Evolutionary conservation across 2,113 vertebrate genomes (phyloP).

Genomic region (Toxotes jaculatrix): DNA sequence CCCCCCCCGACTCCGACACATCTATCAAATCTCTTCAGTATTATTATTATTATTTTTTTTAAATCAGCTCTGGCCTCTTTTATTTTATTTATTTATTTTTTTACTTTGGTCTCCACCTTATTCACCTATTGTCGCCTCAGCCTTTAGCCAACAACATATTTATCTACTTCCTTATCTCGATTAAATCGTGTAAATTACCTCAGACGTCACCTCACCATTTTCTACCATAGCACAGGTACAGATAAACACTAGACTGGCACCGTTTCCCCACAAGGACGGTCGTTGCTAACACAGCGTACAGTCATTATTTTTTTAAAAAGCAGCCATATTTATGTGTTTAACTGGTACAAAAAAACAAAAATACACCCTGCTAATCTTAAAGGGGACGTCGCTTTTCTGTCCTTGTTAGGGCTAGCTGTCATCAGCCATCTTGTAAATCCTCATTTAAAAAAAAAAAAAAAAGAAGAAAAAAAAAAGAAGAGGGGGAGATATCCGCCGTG

Average conservation of each 20-base stretch:
- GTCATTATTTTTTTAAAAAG: conserved; percentile 39
- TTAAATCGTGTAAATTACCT: conserved; percentile 71
- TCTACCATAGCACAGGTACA: conserved; percentile 63
- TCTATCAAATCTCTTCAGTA: conserved; percentile 65
- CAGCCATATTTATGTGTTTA: conserved; percentile 47
- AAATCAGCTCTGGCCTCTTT: not conserved
- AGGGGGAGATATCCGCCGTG: conserved; percentile 69
- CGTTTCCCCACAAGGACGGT: conserved; percentile 18
- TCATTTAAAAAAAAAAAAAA: conserved; percentile 63
- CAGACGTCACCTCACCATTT: conserved; percentile 82
- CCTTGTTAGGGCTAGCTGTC: conserved; percentile 84
- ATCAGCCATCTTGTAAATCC: conserved; percentile 88
- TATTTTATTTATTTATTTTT: not conserved
- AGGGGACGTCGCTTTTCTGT: conserved; percentile 84
- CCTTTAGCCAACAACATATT: conserved; percentile 71
- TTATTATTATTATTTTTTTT: conserved; percentile 6
- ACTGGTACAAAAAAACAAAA: conserved; percentile 48
- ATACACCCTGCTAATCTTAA: conserved; percentile 81
- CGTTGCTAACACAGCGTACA: not conserved
- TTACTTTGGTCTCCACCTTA: conserved; percentile 29
- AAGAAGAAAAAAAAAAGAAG: conserved; percentile 1
- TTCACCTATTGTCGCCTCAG: conserved; percentile 31
- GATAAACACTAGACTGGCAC: conserved; percentile 38
- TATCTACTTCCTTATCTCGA: conserved; percentile 74
- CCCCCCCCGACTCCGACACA: conserved; percentile 54